A percentile compares a stretch with the other conserved stretches of the same genome.
Evolutionary conservation across 2,797 vertebrate genomes (phyloP).

Genomic region (Pangasius larnaudii): DNA sequence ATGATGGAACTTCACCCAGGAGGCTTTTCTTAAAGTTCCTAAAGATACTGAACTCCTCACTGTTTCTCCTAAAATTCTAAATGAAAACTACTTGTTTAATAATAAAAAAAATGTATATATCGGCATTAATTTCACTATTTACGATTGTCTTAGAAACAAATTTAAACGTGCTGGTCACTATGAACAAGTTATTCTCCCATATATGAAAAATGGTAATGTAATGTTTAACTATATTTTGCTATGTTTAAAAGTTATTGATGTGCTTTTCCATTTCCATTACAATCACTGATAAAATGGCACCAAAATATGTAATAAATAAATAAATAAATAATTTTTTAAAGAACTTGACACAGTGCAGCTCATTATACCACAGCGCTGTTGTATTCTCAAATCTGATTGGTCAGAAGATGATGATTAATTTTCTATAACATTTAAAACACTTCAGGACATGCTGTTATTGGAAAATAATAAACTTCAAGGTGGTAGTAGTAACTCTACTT

Average conservation of each 20-base stretch:
- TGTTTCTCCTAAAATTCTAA: background rate
- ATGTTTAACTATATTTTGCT: background rate
- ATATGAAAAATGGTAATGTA: too few relatives aligned
- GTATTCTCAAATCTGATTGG: background rate
- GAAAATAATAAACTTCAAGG: background rate
- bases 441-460: background rate
- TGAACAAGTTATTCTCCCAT: background rate
- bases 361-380: background rate
- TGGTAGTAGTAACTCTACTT: background rate
- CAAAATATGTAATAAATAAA: background rate
- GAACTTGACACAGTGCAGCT: background rate
- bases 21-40: background rate
- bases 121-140: background rate
- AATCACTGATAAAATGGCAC: background rate
- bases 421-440: background rate
- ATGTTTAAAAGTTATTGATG: background rate
- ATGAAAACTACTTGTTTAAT: background rate
- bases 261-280: background rate
- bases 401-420: background rate
- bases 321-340: too few relatives aligned
- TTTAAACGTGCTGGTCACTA: background rate
- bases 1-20: background rate
- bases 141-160: background rate
- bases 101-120: background rate
- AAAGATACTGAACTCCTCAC: background rate